phyloP scores from a whole-genome alignment of 2,797 vertebrate species.

The Gallinago stenura region DNA sequence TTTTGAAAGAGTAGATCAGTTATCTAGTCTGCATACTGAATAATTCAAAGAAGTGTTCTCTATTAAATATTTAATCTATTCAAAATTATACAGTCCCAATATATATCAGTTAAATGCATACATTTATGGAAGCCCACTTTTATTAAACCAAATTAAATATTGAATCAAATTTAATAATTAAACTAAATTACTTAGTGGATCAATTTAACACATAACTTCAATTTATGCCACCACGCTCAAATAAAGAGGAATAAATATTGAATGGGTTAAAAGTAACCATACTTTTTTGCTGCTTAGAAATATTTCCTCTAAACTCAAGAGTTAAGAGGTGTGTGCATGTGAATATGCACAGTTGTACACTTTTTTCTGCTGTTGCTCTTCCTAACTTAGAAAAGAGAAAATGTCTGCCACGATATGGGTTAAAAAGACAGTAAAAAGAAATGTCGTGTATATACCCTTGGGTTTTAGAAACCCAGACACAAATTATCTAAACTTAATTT shows the following conservation, averaged over 20 bases:
- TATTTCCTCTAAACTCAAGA: slow-evolving; percentile 8
- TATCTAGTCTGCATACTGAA: slow-evolving; percentile 78
- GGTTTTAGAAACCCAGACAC: neutral
- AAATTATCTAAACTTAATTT: neutral
- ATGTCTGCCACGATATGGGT: neutral
- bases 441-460: neutral
- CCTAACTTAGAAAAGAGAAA: neutral
- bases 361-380: neutral
- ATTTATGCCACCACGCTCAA: slow-evolving; percentile 55
- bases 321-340: neutral
- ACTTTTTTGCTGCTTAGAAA: neutral
- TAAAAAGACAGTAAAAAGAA: neutral
- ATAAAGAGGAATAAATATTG: slow-evolving; percentile 73
- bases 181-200: slow-evolving; percentile 79
- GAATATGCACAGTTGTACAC: neutral
- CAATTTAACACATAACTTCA: slow-evolving; percentile 76
- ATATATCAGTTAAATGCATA: slow-evolving; percentile 82
- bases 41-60: slow-evolving; percentile 81
- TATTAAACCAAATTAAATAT: slow-evolving; percentile 86
- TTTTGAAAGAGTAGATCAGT: slow-evolving; percentile 75
- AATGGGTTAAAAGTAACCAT: slow-evolving; percentile 65
- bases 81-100: slow-evolving; percentile 77
- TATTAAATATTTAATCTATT: slow-evolving; percentile 83
- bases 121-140: slow-evolving; percentile 76
- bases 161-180: slow-evolving; percentile 86